Percentiles rank a stretch among this genome's conserved stretches.
phyloP scores from a whole-genome alignment of 2,113 vertebrate genomes.

The Propithecus coquereli region DNA sequence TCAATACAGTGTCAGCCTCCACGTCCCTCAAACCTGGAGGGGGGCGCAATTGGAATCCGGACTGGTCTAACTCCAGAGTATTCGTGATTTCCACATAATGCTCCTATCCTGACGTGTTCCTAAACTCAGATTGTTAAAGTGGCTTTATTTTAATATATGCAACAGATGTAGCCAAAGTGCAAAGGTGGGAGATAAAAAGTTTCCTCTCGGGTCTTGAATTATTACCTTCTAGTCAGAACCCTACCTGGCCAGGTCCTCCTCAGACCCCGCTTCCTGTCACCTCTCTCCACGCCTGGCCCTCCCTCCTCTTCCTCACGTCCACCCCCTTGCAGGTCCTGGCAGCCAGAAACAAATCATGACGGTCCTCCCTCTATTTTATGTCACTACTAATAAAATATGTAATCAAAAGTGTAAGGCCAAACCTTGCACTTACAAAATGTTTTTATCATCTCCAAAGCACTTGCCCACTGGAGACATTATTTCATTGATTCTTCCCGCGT shows the following conservation, averaged over 20 bases:
- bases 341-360: background rate
- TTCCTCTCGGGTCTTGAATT: background rate
- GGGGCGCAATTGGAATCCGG: too few relatives aligned
- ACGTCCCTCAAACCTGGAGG: background rate
- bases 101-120: background rate
- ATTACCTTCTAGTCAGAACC: background rate
- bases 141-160: background rate
- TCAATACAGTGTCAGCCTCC: fast-evolving
- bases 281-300: background rate
- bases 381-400: background rate
- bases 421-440: background rate
- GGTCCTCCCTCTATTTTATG: background rate
- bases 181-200: background rate
- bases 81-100: too few relatives aligned
- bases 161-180: background rate
- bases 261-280: background rate
- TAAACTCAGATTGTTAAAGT: background rate
- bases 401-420: background rate
- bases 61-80: background rate
- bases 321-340: background rate
- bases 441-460: background rate
- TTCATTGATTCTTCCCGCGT: background rate
- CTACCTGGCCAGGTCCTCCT: background rate
- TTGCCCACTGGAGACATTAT: background rate
- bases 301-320: background rate